Evolutionary conservation across 2,797 vertebrate species (phyloP), one percentile per base, ranked within the genome.

Genomic region (Allobates femoralis): DNA sequence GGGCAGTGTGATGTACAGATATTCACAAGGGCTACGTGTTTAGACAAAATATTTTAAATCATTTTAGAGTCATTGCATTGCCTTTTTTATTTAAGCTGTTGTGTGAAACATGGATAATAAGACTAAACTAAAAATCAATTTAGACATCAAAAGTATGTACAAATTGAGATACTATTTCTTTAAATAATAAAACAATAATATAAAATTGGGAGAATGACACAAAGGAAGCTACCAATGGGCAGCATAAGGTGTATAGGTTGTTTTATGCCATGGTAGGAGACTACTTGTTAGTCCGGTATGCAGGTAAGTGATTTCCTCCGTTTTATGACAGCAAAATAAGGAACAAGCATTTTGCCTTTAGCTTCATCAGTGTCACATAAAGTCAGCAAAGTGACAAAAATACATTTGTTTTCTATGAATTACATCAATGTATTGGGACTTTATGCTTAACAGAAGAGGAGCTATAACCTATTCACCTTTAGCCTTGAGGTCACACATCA

Each of bases 381-480:
- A 60, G 67, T 30, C 3, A 73, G 5, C 23, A n/a, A 64, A 8
- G 81, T 89, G 87, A 14, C 53, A 15, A 34, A 87, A 1, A 19
- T 34, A 74, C 55, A 51, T 69, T 56, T 32, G 11, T 62, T n/a
- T 46, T n/a, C 32, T 19, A 7, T 32, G 37, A 73, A 19, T n/a
- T 19, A 8, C 32, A 74, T 34, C 64, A 74, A 74, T 58, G 64
- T 21, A 74, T 46, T 64, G 71, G 51, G 51, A 41, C 50, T 83
- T 87, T 77, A 51, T 79, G 12, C 21, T 79, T 30, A 87, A 69
- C 74, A 78, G 69, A 84, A 75, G 46, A 58, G 53, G 34, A 28
- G 5, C 62, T 53, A 81, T 77, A 58, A 85, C 83, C 83, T 85
- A 55, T 81, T 88, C 66, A 85, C 87, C 87, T 88, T 81, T 88